Base-by-base conservation (phyloP, 2,113 vertebrate species). In the Epinephelus fuscoguttatus region DNA sequence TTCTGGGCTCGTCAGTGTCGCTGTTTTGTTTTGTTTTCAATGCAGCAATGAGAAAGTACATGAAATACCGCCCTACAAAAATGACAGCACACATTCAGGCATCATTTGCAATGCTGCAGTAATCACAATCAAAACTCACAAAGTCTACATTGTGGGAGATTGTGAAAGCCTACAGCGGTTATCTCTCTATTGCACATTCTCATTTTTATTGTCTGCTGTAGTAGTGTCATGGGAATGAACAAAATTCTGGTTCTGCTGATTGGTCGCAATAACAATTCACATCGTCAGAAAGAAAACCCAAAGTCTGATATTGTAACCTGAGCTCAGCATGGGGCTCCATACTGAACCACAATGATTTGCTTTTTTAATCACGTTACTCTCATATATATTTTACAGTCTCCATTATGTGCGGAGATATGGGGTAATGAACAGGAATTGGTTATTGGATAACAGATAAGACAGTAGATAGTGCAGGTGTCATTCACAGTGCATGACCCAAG, bases 91-190 rank as follows among this genome's bases (percentile, higher is more conserved):
- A 52, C 12, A 57, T 80, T 81, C 77, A 85, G 71, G 68, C 56
- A 15, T 90, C 60, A 75, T 91, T 87, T 88, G 76, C 49, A 79
- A 52, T 67, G 85, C 56, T 77, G 67, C 60, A 77, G 75, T 81
- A 84, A 92, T 86, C 82, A 81, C 75, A 89, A 82, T 90, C 49
- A 78, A 90, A 89, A 83, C 70, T 80, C 75, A 81, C 71, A 73
- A 81, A 86, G 67, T 90, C 81, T 84, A 87, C 86, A 78, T 69
- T 79, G 78, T 70, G 70, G 73, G 53, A 89, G 77, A 89, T 53
- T 72, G 68, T 86, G 73, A 81, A 75, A 89, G 40, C 73, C 86
- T 57, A 27, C 67, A 60, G 86, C 27, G 62, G 74, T 89, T 91
- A 91, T 89, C 69, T 85, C 70, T 81, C 81, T 40, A 84, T 76